phyloP scores from a whole-genome alignment of 2,113 vertebrate genomes.

The Ursus arctos region DNA sequence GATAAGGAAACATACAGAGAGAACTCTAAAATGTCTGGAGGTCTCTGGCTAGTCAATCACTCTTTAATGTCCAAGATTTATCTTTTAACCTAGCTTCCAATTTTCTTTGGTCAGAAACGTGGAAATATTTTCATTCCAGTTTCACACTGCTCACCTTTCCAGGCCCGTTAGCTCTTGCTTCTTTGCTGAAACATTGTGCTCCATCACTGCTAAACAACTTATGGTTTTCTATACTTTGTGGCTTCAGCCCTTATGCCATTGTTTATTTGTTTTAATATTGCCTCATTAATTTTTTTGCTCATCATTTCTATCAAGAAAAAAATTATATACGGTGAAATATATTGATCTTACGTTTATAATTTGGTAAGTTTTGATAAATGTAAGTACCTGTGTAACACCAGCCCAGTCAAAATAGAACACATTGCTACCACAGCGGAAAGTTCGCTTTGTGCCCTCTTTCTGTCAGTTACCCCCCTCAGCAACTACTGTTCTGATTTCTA shows the following conservation, averaged over 20 bases:
- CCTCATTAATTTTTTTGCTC: background rate
- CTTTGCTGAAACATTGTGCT: background rate
- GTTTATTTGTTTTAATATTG: background rate
- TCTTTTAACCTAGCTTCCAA: background rate
- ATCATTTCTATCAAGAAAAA: slow-evolving; percentile 28
- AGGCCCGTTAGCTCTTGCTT: background rate
- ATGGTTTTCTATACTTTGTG: background rate
- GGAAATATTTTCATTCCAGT: background rate
- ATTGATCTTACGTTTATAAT: slow-evolving; percentile 18
- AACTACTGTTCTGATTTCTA: background rate
- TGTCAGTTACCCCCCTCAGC: background rate
- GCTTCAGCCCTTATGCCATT: background rate
- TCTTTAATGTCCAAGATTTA: slow-evolving; percentile 39
- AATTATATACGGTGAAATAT: background rate
- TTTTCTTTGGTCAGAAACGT: slow-evolving; percentile 35
- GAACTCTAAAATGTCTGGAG: background rate
- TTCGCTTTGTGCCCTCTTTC: background rate
- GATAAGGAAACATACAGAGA: background rate
- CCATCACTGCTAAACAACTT: background rate
- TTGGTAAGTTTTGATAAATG: slow-evolving; percentile 18
- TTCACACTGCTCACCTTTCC: background rate
- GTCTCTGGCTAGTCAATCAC: background rate
- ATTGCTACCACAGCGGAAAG: background rate
- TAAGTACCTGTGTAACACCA: background rate
- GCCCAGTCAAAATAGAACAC: background rate